These are phyloP conservation scores for Pantherophis alleghaniensis DNA, from an alignment of 2,797 vertebrate species.

Conservation along the genomic window DNA sequence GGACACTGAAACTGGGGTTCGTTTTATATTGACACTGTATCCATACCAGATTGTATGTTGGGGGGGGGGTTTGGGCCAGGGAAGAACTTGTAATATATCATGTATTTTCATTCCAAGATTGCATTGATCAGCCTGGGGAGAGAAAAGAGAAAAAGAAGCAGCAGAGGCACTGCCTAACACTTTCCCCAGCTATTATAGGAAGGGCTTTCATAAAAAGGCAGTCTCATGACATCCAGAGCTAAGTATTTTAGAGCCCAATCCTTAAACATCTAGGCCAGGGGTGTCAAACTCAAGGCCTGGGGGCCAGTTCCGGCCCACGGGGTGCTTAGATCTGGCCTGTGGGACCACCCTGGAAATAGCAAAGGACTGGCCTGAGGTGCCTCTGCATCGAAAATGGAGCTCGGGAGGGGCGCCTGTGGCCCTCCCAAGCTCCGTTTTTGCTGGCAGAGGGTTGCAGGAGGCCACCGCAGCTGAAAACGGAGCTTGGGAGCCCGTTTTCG, in stretches of 20 bases:
- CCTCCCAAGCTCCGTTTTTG: too few relatives aligned
- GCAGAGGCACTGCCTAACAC: neutral
- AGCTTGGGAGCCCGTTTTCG: accelerated
- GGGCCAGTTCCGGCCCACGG: accelerated
- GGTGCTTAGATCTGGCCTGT: too few relatives aligned
- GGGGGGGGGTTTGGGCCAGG: neutral
- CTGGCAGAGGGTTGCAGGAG: too few relatives aligned
- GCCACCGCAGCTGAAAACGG: too few relatives aligned
- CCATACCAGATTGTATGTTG: neutral
- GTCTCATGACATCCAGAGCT: accelerated
- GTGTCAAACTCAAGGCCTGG: too few relatives aligned
- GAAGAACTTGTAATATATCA: accelerated
- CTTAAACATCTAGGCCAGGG: neutral
- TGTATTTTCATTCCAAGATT: conserved; percentile 41
- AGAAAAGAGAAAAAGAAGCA: neutral
- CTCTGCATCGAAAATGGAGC: too few relatives aligned
- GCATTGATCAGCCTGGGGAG: accelerated
- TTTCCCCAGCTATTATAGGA: neutral
- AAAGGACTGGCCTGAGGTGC: too few relatives aligned
- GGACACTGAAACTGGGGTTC: neutral
- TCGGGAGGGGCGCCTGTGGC: accelerated
- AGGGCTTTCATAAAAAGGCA: accelerated
- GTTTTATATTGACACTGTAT: neutral
- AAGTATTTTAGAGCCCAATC: neutral
- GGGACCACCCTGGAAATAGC: too few relatives aligned